Evolutionary conservation across 2,888 invertebrate genomes (phyloP), one percentile per base, ranked within the genome.

Genomic region (Apamea epomidion): DNA sequence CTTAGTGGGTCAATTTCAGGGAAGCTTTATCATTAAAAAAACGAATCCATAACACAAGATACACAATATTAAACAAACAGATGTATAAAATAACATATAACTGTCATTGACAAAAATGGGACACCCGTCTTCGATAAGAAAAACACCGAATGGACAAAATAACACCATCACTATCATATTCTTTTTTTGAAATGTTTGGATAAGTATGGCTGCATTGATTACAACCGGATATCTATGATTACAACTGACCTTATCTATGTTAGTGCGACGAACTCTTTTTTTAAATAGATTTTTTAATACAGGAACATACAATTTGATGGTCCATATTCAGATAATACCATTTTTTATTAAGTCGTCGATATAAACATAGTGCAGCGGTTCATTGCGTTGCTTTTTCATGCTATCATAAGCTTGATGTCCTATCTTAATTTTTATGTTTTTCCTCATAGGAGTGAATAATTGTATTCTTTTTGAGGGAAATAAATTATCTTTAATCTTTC

Each of bases 181-280:
- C 1, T 80, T 82, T 80, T 81, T 64, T 12, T 64, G 32, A 32
- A 82, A 82, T 67, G 37, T 58, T 80, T 65, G 16, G 14, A 4
- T 58, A 62, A 2, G 8, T 18, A 32, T 54, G 21, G 32, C 42
- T 21, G 42, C 42, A n/a, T 54, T 42, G 51, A 72, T 81, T n/a
- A 81, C 16, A n/a, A 42, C 6, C n/a, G n/a, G n/a, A n/a, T n/a
- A n/a, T n/a, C n/a, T n/a, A n/a, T 42, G 51, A 72, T 81, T n/a
- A 81, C 16, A n/a, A 42, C 6, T 74, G 54, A 81, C 64, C 32
- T 74, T 65, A 54, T 80, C 32, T 54, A 64, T 72, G 70, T 62
- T 32, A 21, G 18, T 25, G 42, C 4, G 16, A 78, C 3, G 18
- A 64, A 10, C 18, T 37, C 21, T 16, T 75, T 58, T 32, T 16